Conservation (phyloP, 2,888 invertebrate species). For the Stenodema calcarata region DNA sequence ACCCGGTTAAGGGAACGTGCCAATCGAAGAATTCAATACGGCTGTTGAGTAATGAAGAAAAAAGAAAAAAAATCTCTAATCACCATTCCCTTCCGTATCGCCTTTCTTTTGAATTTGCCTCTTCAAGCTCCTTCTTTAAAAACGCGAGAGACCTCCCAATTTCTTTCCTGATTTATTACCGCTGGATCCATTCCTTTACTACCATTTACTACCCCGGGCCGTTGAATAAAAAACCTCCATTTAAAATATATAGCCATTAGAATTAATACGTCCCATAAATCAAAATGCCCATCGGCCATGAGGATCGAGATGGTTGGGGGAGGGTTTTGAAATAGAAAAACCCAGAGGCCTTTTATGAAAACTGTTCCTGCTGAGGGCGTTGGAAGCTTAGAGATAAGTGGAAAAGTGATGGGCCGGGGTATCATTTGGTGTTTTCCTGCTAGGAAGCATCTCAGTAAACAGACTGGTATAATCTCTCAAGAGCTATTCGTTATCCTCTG, state of each 20-base stretch:
- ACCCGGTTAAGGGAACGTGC: background rate
- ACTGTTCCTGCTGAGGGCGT: background rate
- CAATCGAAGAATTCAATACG: background rate
- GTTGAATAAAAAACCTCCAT: background rate
- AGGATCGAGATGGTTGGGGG: background rate
- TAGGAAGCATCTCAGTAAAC: background rate
- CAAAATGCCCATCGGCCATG: constrained; percentile 20
- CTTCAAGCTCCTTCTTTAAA: background rate
- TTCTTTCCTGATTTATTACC: constrained; percentile 4
- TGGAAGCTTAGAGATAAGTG: background rate
- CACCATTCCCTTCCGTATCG: background rate
- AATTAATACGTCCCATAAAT: constrained; percentile 32
- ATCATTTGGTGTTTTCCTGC: background rate
- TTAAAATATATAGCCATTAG: constrained; percentile 21
- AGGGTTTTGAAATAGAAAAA: background rate
- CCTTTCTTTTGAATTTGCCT: background rate
- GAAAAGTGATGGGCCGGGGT: background rate
- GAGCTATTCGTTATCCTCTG: background rate
- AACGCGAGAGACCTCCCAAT: background rate
- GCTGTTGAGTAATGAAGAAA: background rate
- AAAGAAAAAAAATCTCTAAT: background rate
- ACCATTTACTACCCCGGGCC: background rate
- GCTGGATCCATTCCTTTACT: background rate
- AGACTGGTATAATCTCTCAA: background rate
- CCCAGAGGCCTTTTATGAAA: background rate